A percentile compares a stretch with the other conserved stretches of the same genome.
These are phyloP conservation scores for Bellardia pandia DNA, from an alignment of 2,888 invertebrate species.

Conservation along the genomic window DNA sequence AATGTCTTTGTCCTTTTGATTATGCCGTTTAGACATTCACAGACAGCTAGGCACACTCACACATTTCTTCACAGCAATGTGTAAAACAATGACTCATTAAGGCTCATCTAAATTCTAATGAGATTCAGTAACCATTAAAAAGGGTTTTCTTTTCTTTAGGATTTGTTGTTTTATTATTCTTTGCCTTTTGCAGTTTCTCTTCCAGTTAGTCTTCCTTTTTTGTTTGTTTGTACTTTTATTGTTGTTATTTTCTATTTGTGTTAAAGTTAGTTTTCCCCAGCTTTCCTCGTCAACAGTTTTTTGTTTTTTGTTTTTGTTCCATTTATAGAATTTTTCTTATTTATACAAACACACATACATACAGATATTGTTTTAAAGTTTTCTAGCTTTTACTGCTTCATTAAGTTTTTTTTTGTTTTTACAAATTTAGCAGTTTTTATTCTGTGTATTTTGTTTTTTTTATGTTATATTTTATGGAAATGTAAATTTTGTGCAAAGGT, in stretches of 20 bases:
- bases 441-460: constrained; percentile 9
- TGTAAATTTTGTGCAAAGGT: constrained; percentile 69
- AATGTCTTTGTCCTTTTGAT: constrained; percentile 58
- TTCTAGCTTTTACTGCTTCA: constrained; percentile 71
- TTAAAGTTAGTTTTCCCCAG: constrained; percentile 43
- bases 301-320: constrained; percentile 32
- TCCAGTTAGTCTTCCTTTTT: constrained; percentile 46
- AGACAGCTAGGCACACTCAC: neutral
- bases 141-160: constrained; percentile 72
- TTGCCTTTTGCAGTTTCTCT: constrained; percentile 25
- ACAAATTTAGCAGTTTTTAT: constrained; percentile 64
- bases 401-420: constrained; percentile 63
- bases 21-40: constrained; percentile 45
- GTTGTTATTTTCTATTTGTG: constrained; percentile 45
- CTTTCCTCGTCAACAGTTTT: neutral
- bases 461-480: constrained; percentile 56
- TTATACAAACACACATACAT: constrained; percentile 15
- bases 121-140: constrained; percentile 84
- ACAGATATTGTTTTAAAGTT: constrained; percentile 68
- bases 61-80: constrained; percentile 72
- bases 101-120: constrained; percentile 84
- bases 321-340: constrained; percentile 46
- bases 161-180: constrained; percentile 36
- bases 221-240: constrained; percentile 13
- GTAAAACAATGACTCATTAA: constrained; percentile 84